Conservation (phyloP, 2,113 vertebrate species). For the Canis aureus region DNA sequence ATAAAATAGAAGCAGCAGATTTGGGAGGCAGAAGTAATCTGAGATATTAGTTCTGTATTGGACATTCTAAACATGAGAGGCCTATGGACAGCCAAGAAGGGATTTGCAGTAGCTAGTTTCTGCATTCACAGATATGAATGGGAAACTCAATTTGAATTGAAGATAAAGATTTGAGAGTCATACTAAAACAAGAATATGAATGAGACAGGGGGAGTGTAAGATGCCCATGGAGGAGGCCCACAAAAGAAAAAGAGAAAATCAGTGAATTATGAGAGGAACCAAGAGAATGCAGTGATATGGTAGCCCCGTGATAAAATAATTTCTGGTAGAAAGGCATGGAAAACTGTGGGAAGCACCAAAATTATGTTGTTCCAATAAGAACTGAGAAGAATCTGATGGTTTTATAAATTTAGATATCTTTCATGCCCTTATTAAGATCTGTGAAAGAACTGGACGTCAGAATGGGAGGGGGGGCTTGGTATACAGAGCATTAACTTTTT, state of each 20-base stretch:
- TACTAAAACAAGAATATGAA: slow-evolving; percentile 45
- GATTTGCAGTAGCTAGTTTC: slow-evolving; percentile 16
- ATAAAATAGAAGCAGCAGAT: neutral
- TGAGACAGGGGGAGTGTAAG: neutral
- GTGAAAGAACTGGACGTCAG: slow-evolving; percentile 18
- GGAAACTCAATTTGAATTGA: slow-evolving; percentile 33
- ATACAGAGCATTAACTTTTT: slow-evolving; percentile 36
- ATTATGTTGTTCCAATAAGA: neutral
- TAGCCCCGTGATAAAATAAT: neutral
- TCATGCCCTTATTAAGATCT: neutral
- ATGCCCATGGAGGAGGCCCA: neutral
- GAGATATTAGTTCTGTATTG: neutral
- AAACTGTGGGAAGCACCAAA: slow-evolving; percentile 14
- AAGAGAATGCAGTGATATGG: slow-evolving; percentile 23
- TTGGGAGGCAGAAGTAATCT: slow-evolving; percentile 25
- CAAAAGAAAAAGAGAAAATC: slow-evolving; percentile 26
- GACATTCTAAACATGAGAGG: slow-evolving; percentile 40
- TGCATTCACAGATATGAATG: slow-evolving; percentile 7
- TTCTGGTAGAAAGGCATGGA: slow-evolving; percentile 29
- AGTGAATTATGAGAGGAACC: neutral
- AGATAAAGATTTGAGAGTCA: slow-evolving; percentile 6
- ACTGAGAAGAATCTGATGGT: neutral
- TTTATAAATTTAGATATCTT: neutral
- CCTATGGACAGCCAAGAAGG: slow-evolving; percentile 1
- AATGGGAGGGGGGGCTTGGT: neutral